These are phyloP conservation scores for Drosophila auraria DNA, from an alignment of 1,140 invertebrate genomes.

Conservation along the genomic window DNA sequence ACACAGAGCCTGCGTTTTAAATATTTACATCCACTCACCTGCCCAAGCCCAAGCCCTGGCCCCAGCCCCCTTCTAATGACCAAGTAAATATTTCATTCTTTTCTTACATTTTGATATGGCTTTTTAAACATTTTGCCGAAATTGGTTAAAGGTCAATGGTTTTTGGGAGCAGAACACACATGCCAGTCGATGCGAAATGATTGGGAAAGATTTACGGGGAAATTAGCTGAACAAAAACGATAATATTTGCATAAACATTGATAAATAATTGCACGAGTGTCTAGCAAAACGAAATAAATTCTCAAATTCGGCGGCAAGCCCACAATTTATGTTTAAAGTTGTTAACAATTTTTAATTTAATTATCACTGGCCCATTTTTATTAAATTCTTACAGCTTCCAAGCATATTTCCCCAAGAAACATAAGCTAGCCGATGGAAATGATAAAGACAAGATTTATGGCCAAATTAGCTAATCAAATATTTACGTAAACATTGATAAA, in stretches of 20 bases:
- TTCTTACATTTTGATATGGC: slow-evolving; percentile 42
- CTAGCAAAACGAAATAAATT: slow-evolving; percentile 10
- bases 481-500: slow-evolving; percentile 23
- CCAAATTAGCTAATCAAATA: slow-evolving; percentile 23
- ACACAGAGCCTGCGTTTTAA: slow-evolving; percentile 50
- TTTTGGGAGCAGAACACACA: slow-evolving; percentile 15
- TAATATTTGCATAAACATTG: slow-evolving; percentile 20
- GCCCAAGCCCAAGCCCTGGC: neutral
- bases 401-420: neutral
- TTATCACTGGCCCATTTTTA: too few species aligned
- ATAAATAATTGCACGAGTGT: slow-evolving; percentile 11
- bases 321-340: slow-evolving; percentile 12
- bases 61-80: slow-evolving; percentile 30
- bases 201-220: slow-evolving; percentile 29
- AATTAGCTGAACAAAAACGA: slow-evolving; percentile 14
- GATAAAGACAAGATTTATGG: slow-evolving; percentile 22
- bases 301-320: neutral
- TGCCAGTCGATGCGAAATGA: slow-evolving; percentile 24
- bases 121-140: slow-evolving; percentile 50
- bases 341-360: neutral
- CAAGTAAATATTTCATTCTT: slow-evolving; percentile 68
- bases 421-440: slow-evolving; percentile 5
- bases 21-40: slow-evolving; percentile 72
- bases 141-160: slow-evolving; percentile 59
- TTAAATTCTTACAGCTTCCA: neutral